Conservation (phyloP, 2,888 invertebrate genomes). For the Drosophila paramelanica region DNA sequence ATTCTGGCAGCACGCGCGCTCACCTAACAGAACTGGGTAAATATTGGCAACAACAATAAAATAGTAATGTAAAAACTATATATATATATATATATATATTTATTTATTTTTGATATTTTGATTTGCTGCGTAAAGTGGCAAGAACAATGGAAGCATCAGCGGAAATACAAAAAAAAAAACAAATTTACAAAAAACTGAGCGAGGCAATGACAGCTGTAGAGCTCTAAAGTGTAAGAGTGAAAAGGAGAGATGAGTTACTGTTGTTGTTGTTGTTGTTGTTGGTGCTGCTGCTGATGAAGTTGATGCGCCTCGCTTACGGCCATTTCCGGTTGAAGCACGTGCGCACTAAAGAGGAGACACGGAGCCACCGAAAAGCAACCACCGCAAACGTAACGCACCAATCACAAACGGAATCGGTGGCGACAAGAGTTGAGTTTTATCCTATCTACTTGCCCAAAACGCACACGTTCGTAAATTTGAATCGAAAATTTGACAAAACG, state of each 20-base stretch:
- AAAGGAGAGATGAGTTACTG: constrained; percentile 38
- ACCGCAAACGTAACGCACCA: constrained; percentile 54
- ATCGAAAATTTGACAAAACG: constrained; percentile 58
- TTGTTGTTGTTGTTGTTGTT: constrained; percentile 7
- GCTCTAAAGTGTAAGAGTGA: constrained; percentile 21
- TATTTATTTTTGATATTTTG: constrained; percentile 56
- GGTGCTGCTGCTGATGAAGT: constrained; percentile 36
- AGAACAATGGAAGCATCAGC: constrained; percentile 75
- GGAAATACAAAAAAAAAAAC: constrained; percentile 65
- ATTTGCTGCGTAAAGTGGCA: constrained; percentile 79
- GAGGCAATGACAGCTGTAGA: constrained; percentile 59
- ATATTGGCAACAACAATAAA: constrained; percentile 17
- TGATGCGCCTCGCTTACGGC: constrained; percentile 80
- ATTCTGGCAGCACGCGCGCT: constrained; percentile 66
- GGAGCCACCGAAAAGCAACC: constrained; percentile 49
- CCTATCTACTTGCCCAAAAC: constrained; percentile 77
- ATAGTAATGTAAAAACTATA: constrained; percentile 17
- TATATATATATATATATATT: constrained; percentile 33
- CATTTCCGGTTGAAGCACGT: constrained; percentile 84
- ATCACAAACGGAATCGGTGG: constrained; percentile 46
- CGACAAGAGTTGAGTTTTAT: constrained; percentile 26
- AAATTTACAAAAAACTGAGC: constrained; percentile 46
- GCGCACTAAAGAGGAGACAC: constrained; percentile 69
- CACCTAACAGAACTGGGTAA: constrained; percentile 32
- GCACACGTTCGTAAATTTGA: constrained; percentile 74